Evolutionary conservation across 2,888 invertebrate species (phyloP).

Genomic region (Empis stercorea): DNA sequence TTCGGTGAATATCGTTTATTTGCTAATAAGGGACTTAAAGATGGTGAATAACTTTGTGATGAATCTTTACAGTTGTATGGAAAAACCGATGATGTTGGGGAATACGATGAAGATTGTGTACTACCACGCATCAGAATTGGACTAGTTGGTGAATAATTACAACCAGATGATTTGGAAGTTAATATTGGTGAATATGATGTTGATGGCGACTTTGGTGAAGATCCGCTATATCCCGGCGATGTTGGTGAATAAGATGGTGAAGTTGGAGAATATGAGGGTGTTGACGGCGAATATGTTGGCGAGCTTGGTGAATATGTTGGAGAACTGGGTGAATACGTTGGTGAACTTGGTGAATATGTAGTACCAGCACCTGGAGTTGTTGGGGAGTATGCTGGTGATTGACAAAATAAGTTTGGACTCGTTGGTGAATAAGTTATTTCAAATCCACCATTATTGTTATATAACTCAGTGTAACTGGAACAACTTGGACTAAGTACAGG

Average conservation of each 20-base stretch:
- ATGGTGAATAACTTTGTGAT: slow-evolving; percentile 6
- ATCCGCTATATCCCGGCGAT: slow-evolving; percentile 42
- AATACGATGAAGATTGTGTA: slow-evolving; percentile 40
- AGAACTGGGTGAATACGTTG: slow-evolving; percentile 36
- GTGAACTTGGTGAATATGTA: slow-evolving; percentile 14
- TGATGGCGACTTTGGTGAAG: slow-evolving; percentile 59
- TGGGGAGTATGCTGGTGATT: slow-evolving; percentile 40
- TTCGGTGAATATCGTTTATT: slow-evolving; percentile 50
- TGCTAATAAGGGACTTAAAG: not conserved
- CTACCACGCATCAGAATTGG: slow-evolving; percentile 43
- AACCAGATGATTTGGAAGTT: slow-evolving; percentile 52
- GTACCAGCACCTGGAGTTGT: slow-evolving; percentile 5
- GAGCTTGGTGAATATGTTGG: slow-evolving; percentile 50
- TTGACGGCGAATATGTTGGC: slow-evolving; percentile 53
- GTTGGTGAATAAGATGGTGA: slow-evolving; percentile 49
- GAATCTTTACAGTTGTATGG: slow-evolving; percentile 2
- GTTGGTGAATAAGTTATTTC: slow-evolving; percentile 49
- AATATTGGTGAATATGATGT: slow-evolving; percentile 57
- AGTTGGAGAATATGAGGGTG: slow-evolving; percentile 60
- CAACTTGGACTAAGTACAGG: slow-evolving; percentile 4
- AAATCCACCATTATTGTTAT: too few species aligned
- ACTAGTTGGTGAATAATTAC: slow-evolving; percentile 55
- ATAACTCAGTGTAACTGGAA: too few species aligned
- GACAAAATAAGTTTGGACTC: not conserved
- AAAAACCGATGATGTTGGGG: slow-evolving; percentile 51